phyloP scores from a whole-genome alignment of 2,113 vertebrate species.

The Ammospiza caudacuta region DNA sequence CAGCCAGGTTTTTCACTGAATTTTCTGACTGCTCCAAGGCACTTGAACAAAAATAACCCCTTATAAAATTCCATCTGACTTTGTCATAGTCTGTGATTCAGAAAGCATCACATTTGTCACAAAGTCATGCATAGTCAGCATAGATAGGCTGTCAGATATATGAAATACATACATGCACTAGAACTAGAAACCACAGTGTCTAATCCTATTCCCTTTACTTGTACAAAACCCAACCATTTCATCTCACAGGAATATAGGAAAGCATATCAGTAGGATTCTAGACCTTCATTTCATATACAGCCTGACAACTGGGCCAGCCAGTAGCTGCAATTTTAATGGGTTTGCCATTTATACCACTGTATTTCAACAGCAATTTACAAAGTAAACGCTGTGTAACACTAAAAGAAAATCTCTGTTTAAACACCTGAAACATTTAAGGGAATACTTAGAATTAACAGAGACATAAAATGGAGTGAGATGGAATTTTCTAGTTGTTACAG shows the following conservation, averaged over 20 bases:
- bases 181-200: neutral
- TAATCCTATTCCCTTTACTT: conserved; percentile 16
- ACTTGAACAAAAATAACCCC: neutral
- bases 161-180: neutral
- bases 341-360: neutral
- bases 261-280: neutral
- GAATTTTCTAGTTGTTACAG: neutral
- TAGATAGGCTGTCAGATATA: neutral
- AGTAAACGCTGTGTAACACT: neutral
- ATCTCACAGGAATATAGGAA: neutral
- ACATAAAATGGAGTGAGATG: neutral
- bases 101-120: conserved; percentile 12
- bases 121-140: neutral
- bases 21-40: neutral
- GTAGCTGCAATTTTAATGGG: neutral
- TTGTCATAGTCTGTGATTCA: neutral
- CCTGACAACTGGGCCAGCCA: neutral
- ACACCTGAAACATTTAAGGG: neutral
- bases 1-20: neutral
- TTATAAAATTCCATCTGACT: neutral
- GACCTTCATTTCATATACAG: neutral
- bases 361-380: conserved; percentile 30
- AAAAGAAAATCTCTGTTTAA: conserved; percentile 17
- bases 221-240: neutral
- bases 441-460: neutral